A percentile compares a stretch with the other conserved stretches of the same genome.
These are phyloP conservation scores for Pammene fasciana DNA, from an alignment of 2,888 invertebrate genomes.

Conservation along the genomic window DNA sequence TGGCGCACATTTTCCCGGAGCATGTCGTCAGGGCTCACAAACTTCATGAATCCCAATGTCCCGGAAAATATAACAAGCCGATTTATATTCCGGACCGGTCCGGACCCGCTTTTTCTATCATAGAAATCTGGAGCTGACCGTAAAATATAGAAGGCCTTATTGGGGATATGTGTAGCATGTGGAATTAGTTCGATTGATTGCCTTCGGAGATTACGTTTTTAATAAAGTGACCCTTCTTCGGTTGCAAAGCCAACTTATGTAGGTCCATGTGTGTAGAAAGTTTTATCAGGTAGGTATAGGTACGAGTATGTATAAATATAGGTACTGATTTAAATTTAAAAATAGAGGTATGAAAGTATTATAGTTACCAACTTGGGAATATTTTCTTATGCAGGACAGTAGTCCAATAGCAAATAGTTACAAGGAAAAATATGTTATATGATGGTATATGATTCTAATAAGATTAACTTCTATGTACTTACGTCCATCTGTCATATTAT, in stretches of 20 bases:
- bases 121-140: conserved; percentile 68
- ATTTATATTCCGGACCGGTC: conserved; percentile 79
- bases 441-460: too few relatives aligned
- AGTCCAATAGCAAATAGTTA: too few relatives aligned
- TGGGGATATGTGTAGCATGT: conserved; percentile 49
- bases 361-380: too few relatives aligned
- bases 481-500: too few relatives aligned
- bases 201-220: conserved; percentile 31
- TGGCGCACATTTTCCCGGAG: conserved; percentile 39
- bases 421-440: too few relatives aligned
- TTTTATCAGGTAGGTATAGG: too few relatives aligned
- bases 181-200: conserved; percentile 43
- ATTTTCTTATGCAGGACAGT: too few relatives aligned
- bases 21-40: conserved; percentile 72
- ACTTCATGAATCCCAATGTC: conserved; percentile 82
- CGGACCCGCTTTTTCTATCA: conserved; percentile 76
- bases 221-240: not conserved
- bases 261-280: too few relatives aligned
- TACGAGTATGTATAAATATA: too few relatives aligned
- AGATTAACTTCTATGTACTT: too few relatives aligned
- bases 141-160: conserved; percentile 55
- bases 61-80: conserved; percentile 82
- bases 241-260: not conserved
- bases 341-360: too few relatives aligned
- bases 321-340: too few relatives aligned